Evolutionary conservation across 2,113 vertebrate genomes (phyloP), one percentile per base, ranked within the genome.

Genomic region (Rhabdomys dilectus): DNA sequence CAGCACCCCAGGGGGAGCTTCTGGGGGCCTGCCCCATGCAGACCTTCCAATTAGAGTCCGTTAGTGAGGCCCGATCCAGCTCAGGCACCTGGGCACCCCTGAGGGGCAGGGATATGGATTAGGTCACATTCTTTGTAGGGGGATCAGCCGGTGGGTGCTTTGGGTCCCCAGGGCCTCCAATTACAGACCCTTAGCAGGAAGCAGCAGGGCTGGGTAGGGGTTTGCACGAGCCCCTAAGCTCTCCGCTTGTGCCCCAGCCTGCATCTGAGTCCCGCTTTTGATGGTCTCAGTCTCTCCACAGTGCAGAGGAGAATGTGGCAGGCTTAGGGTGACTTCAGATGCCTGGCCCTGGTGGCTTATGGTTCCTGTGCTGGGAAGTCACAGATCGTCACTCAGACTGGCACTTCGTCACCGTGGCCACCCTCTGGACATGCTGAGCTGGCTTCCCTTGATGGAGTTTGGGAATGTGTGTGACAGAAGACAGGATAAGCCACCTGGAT

Each of bases 31-130:
- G 0, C 3, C 73, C 78, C 78, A 53, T 81, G 91, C 48, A 36
- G 94, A 87, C 82, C 96, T 95, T 91, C 96, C 96, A 98, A 96
- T 98, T 98, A 98, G 94, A 90, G 73, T 91, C 91, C 64, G 75
- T 94, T 96, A 97, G 70, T 76, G 96, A 96, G 91, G 91, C 89
- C 84, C 26, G 77, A 95, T 96, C 91, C 58, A 95, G 93, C 95
- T 48, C 10, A 89, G 97, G 96, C 98, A 98, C 97, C 98, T 98
- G 98, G 98, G 97, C 88, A 95, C 85, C 0, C 87, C 0, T 96
- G 8, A 29, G 97, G 96, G 98, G 97, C 31, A 39, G 64, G 88
- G 80, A 64, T 60, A 45, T 68, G 97, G 97, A 98, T 98, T 98
- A 98, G 96, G 95, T 85, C 72, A 88, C 64, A 89, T 96, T 93